Conservation (phyloP, 2,113 vertebrate genomes). For the Chaetorhynchus papuensis region DNA sequence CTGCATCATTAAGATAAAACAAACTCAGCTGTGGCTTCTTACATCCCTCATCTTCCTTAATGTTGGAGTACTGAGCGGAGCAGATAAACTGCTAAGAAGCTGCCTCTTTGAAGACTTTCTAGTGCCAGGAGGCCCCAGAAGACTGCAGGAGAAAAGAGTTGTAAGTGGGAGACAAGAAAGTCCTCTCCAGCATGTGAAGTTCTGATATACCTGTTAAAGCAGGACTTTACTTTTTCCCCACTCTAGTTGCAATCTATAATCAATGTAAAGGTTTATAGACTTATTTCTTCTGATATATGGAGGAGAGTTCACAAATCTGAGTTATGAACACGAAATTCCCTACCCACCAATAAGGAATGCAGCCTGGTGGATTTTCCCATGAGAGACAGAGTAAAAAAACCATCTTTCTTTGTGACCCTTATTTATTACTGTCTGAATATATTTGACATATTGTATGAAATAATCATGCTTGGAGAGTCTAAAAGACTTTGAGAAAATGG, state of each 20-base stretch:
- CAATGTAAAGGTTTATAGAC: background rate
- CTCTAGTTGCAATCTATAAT: background rate
- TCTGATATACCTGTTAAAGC: background rate
- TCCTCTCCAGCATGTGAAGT: background rate
- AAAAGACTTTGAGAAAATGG: background rate
- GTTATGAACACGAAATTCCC: background rate
- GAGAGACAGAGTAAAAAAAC: background rate
- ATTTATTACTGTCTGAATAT: background rate
- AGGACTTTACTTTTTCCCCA: background rate
- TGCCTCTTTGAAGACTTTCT: background rate
- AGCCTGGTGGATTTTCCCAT: background rate
- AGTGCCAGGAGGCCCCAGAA: background rate
- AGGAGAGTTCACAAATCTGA: background rate
- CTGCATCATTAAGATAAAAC: conserved; percentile 1
- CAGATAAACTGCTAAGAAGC: background rate
- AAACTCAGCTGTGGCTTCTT: background rate
- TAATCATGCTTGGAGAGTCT: background rate
- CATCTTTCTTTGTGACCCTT: background rate
- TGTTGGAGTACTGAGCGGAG: background rate
- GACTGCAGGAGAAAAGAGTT: background rate
- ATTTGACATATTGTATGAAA: background rate
- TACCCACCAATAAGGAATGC: background rate
- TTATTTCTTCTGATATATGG: background rate
- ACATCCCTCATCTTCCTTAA: background rate
- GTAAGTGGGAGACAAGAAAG: background rate